Base-by-base conservation (phyloP, 2,113 vertebrate species). In the Pan paniscus region DNA sequence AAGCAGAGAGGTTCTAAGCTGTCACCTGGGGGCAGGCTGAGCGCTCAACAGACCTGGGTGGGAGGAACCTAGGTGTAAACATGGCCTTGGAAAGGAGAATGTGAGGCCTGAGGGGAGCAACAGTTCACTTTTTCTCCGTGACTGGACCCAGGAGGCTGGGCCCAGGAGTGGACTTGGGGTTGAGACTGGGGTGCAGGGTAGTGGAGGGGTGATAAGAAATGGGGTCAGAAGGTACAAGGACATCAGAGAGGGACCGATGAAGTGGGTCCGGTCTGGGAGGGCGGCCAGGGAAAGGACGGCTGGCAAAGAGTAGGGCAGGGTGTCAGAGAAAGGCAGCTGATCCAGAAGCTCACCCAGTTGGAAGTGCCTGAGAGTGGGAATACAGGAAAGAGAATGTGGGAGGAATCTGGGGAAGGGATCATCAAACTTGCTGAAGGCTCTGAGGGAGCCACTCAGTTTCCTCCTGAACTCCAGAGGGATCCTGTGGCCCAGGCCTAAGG, bases 191-290 rank as follows among this genome's bases (percentile, higher is more conserved):
- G 30, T 10, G 11, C 1, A 3, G 40, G 32, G 4, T 35, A 3
- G 17, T 2, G 11, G 30, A 57, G 23, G 14, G 7, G 5, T 30
- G 8, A 43, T 22, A 30, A 27, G 55, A 40, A 16, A 8, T 1
- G 16, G 8, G 43, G 16, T 81, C 12, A 73, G 68, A 75, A 46
- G 27, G 38, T 10, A 4, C 30, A 16, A 8, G 67, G 50, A 17
- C 50, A 20, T 4, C 3, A 25, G 20, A 32, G 40, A 18, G 10
- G 50, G 38, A 46, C 7, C 0, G 1, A 8, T 20, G 61, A 52
- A 43, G 11, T 3, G 2, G 32, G 43, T 30, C 57, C 7, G 70
- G 43, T n/a, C 50, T 43, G n/a, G 27, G 20, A 25, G 68, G 46
- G 38, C 1, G 0, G 25, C 30, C 48, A 25, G n/a, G 13, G 38